Evolutionary conservation across 2,888 invertebrate genomes (phyloP), one percentile per base, ranked within the genome.

Genomic region (Marronus borbonicus): DNA sequence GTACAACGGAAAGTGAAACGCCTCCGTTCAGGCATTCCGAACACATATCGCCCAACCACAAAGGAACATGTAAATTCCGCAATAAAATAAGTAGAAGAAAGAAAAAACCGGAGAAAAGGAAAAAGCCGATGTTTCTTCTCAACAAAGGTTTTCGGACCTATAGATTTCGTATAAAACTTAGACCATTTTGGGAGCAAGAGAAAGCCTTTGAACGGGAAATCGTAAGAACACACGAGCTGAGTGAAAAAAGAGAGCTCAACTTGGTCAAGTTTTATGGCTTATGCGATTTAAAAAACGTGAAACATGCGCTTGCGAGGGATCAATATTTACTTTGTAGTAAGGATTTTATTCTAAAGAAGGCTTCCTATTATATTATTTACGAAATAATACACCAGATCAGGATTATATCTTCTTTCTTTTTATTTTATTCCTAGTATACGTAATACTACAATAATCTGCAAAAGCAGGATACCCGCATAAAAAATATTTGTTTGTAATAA

Each of bases 141-240:
- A 60, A 60, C 60, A 60, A 60, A 60, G 60, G 60, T 28, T 28
- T 31, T 68, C 36, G 74, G 62, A 62, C 64, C 49, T 60, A 60
- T 60, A 64, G 64, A 80, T 70, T 79, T 78, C 78, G 77, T 58
- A 78, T 80, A 78, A 80, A 80, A 80, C 76, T 76, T 80, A 77
- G 77, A 76, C 70, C 64, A 12, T 28, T 60, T 28, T 14, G 60
- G 24, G 58, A 66, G 76, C 44, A 50, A 77, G 75, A 20, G 20
- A 60, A 28, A 60, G 79, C 80, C 78, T 80, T 80, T 80, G 80
- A 80, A 80, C 78, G 80, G 66, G 68, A 60, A 31, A 50, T 7
- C 31, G 49, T 69, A 64, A 76, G 60, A 60, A 28, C 12, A 60
- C 60, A 28, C 20, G 60, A 60, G 60, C 20, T 60, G 78, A 78